Percentiles rank a stretch among this genome's conserved stretches.
Evolutionary conservation across 2,797 vertebrate species (phyloP).

Genomic region (Serranus cabrilla): DNA sequence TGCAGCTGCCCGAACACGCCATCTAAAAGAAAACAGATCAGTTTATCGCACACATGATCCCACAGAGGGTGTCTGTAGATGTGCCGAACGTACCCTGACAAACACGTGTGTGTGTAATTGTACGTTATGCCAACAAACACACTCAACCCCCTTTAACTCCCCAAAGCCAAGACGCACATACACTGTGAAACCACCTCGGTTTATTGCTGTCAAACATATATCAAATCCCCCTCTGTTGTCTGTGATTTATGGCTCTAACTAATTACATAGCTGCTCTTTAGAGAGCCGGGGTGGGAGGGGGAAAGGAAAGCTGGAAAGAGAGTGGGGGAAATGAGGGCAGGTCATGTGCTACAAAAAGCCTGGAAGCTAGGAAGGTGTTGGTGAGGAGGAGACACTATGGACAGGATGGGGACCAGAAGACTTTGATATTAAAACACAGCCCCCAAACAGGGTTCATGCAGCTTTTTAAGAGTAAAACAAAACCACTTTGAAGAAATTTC

Average conservation of each 20-base stretch:
- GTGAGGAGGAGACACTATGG: neutral
- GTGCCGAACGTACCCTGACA: slow-evolving; percentile 13
- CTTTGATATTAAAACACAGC: slow-evolving; percentile 2
- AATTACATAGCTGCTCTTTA: slow-evolving; percentile 61
- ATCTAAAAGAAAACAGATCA: slow-evolving; percentile 21
- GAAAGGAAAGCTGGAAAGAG: slow-evolving; percentile 3
- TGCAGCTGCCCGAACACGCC: slow-evolving; percentile 41
- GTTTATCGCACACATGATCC: slow-evolving; percentile 15
- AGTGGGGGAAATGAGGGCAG: slow-evolving; percentile 28
- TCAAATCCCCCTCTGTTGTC: slow-evolving; percentile 37
- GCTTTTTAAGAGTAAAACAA: too few species aligned
- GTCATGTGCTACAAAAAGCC: slow-evolving; percentile 14
- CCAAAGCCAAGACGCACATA: slow-evolving; percentile 26
- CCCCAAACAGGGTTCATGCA: too few species aligned
- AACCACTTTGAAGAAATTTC: too few species aligned
- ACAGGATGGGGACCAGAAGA: neutral
- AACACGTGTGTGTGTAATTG: slow-evolving; percentile 25
- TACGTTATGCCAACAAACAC: slow-evolving; percentile 13
- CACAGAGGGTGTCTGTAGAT: neutral
- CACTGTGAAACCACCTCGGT: neutral
- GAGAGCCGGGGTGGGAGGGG: neutral
- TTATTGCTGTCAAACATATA: slow-evolving; percentile 40
- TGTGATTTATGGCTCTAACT: slow-evolving; percentile 60
- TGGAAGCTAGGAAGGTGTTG: neutral
- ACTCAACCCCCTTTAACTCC: neutral